Percentiles rank a stretch among this genome's conserved stretches.
These are phyloP conservation scores for Caenorhabditis japonica DNA, from an alignment of 2,888 invertebrate genomes.

Conservation along the genomic window DNA sequence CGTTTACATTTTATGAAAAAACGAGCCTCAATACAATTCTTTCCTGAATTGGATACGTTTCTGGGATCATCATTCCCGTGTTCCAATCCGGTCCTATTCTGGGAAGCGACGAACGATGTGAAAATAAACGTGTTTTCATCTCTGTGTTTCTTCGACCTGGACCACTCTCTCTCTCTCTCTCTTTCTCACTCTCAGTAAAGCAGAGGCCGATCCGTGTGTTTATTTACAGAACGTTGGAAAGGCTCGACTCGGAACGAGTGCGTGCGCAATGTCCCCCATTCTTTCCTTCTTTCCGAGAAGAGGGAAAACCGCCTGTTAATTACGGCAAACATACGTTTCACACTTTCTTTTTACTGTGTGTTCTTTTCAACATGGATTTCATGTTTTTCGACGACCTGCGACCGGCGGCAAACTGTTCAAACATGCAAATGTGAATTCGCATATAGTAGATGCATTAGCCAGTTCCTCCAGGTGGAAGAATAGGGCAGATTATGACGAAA, in stretches of 20 bases:
- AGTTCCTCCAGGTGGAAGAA: too few species aligned
- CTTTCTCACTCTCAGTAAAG: too few species aligned
- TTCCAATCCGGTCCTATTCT: conserved; percentile 11
- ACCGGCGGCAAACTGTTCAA: conserved; percentile 11
- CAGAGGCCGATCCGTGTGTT: conserved; percentile 43
- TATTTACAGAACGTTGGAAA: conserved; percentile 38
- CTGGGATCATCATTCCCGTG: conserved; percentile 3
- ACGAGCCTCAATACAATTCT: too few species aligned
- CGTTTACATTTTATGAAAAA: too few species aligned
- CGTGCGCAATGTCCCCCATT: conserved; percentile 17
- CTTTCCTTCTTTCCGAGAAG: neutral
- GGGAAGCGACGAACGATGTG: conserved; percentile 28
- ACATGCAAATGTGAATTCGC: conserved; percentile 1
- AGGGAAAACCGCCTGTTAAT: conserved; percentile 46
- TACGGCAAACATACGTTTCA: conserved; percentile 54
- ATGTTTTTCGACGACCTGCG: neutral
- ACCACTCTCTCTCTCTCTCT: conserved; percentile 24
- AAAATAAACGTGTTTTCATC: conserved; percentile 16
- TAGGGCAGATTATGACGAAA: too few species aligned
- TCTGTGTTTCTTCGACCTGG: conserved; percentile 25
- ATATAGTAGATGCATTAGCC: too few species aligned
- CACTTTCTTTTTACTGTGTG: conserved; percentile 37
- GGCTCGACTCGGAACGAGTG: conserved; percentile 35
- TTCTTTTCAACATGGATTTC: neutral
- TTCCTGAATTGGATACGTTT: too few species aligned